These are phyloP conservation scores for Pogonocherus hispidulus DNA, from an alignment of 2,888 invertebrate genomes.

Conservation along the genomic window DNA sequence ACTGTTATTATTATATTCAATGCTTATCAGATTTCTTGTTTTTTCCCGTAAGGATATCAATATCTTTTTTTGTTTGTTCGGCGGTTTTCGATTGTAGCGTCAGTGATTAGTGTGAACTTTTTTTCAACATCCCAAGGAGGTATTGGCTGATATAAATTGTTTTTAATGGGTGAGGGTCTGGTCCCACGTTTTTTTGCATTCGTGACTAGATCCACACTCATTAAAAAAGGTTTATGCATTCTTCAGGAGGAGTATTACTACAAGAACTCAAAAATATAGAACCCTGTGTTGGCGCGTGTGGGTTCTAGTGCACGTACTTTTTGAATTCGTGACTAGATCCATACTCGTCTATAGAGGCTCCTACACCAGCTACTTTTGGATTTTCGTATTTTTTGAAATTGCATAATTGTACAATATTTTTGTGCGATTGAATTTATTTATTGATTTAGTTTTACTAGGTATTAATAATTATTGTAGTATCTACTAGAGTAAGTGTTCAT, in stretches of 20 bases:
- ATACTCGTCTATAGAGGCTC: slow-evolving; percentile 85
- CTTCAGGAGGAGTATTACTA: slow-evolving; percentile 16
- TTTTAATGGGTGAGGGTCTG: slow-evolving; percentile 80
- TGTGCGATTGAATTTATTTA: too few species aligned
- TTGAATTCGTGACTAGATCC: slow-evolving; percentile 84
- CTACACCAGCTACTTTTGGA: slow-evolving; percentile 38
- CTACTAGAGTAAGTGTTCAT: too few species aligned
- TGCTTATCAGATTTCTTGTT: slow-evolving; percentile 30
- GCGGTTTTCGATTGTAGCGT: slow-evolving; percentile 42
- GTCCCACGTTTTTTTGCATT: slow-evolving; percentile 72
- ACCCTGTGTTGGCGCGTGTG: slow-evolving; percentile 83
- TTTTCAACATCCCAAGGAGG: slow-evolving; percentile 24
- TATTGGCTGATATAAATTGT: slow-evolving; percentile 57
- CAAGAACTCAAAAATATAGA: slow-evolving; percentile 23
- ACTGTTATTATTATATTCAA: slow-evolving; percentile 36
- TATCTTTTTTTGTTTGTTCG: slow-evolving; percentile 40
- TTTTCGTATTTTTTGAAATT: not conserved
- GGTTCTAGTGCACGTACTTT: slow-evolving; percentile 80
- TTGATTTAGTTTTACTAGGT: too few species aligned
- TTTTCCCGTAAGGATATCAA: slow-evolving; percentile 25
- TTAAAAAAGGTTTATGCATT: slow-evolving; percentile 72
- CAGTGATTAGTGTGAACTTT: slow-evolving; percentile 37
- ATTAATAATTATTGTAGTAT: too few species aligned
- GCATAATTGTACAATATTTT: too few species aligned
- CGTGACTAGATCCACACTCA: slow-evolving; percentile 94